phyloP scores from a whole-genome alignment of 2,113 vertebrate species.

The Argyrosomus japonicus region DNA sequence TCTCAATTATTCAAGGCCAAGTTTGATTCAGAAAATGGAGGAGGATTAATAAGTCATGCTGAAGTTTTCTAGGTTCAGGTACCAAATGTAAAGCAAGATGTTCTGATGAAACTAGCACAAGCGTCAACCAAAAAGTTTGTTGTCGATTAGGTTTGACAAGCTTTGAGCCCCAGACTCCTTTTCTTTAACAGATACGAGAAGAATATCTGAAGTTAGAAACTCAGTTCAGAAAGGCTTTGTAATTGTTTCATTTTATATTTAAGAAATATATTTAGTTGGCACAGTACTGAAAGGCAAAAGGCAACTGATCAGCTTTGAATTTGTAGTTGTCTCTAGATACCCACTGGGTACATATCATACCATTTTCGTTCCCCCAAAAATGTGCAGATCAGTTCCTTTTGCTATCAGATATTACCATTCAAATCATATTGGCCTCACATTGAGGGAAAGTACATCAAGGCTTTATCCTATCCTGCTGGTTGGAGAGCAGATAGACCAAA shows the following conservation, averaged over 20 bases:
- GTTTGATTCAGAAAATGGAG: constrained; percentile 78
- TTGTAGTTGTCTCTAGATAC: constrained; percentile 31
- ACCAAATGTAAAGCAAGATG: constrained; percentile 47
- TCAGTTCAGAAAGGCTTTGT: constrained; percentile 15
- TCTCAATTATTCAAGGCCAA: constrained; percentile 77
- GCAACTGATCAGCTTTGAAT: constrained; percentile 30
- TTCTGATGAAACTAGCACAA: constrained; percentile 43
- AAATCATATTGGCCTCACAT: constrained; percentile 60
- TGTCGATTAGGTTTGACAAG: constrained; percentile 34
- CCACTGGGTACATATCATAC: constrained; percentile 25
- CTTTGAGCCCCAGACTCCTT: constrained; percentile 38
- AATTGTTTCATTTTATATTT: constrained; percentile 27
- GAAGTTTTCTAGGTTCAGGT: constrained; percentile 61
- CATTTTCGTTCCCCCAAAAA: constrained; percentile 36
- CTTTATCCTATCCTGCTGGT: constrained; percentile 73
- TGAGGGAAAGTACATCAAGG: constrained; percentile 69
- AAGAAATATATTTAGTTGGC: constrained; percentile 21
- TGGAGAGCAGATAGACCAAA: constrained; percentile 78
- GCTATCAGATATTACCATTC: constrained; percentile 57
- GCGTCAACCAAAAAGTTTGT: constrained; percentile 39
- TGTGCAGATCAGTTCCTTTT: constrained; percentile 41
- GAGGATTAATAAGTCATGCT: constrained; percentile 76
- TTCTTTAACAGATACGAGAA: constrained; percentile 8
- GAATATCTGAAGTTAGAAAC: constrained; percentile 17
- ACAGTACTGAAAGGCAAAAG: background rate